Conservation (phyloP, 2,113 vertebrate species). For the Alligator mississippiensis region DNA sequence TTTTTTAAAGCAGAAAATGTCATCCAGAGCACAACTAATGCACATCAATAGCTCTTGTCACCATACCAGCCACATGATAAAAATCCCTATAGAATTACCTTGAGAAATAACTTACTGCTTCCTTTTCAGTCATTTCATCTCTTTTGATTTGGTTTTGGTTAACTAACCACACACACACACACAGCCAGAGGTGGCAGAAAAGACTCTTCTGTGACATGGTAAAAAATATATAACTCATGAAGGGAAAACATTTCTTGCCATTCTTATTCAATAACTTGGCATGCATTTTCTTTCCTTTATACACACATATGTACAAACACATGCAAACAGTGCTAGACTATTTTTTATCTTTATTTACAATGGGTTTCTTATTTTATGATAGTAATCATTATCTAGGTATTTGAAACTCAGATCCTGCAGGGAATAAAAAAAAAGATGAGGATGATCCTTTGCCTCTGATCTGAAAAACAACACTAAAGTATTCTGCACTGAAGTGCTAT, state of each 20-base stretch:
- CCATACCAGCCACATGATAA: neutral
- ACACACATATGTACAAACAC: constrained; percentile 21
- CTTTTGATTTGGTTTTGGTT: constrained; percentile 57
- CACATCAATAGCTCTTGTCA: neutral
- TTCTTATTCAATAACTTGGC: constrained; percentile 36
- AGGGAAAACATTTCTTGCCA: constrained; percentile 15
- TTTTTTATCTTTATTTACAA: constrained; percentile 2
- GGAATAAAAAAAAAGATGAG: neutral
- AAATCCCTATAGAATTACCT: neutral
- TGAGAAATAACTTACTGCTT: constrained; percentile 38
- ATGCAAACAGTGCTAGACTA: neutral
- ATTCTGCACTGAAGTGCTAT: neutral
- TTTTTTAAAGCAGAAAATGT: neutral
- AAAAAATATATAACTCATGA: neutral
- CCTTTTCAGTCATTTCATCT: constrained; percentile 29
- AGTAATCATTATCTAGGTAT: neutral
- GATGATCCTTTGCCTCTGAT: neutral
- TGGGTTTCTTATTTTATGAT: neutral
- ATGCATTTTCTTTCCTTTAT: constrained; percentile 21
- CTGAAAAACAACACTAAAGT: constrained; percentile 12
- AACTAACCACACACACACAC: constrained; percentile 40
- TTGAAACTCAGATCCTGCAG: neutral
- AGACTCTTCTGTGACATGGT: constrained; percentile 6
- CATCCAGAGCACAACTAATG: neutral
- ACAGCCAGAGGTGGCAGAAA: constrained; percentile 38